Base-by-base conservation (phyloP, 1,140 invertebrate species). In the Chrysomallon squamiferum region DNA sequence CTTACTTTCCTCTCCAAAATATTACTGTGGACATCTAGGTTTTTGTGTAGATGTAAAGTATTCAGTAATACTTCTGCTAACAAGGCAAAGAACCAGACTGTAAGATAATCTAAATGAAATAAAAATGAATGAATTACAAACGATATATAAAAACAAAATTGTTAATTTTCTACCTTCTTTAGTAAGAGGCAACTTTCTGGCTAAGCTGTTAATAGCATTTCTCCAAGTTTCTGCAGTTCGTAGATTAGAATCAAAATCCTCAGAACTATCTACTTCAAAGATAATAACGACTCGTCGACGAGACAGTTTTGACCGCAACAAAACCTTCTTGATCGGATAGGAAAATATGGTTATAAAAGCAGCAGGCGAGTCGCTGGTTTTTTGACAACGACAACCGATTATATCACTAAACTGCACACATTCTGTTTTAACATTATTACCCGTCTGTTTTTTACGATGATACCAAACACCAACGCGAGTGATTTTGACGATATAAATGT, bases 261-360 rank as follows among this genome's bases (percentile, higher is more conserved):
- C 91, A 78, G 90, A 93, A 29, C 90, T 92, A 35, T 92, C 87
- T 73, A 95, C 93, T 30, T 92, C 87, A 72, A 96, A 86, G 1
- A 92, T 93, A 61, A 95, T 89, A 18, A 91, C 92, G 22, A 91
- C 92, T 62, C 93, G 88, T 79, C 91, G 89, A 62, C 87, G 76
- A 18, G 87, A 79, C 41, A 85, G 87, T 67, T 90, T 90, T 47
- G 89, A 88, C 59, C 69, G 68, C 38, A 74, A 59, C n/a, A 90
- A 27, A 59, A 79, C 76, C 77, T 91, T 92, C 76, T 92, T 92
- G 68, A 94, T 81, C 49, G 90, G 89, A 81, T 95, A 95, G 0
- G 93, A 91, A 80, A 94, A 95, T 69, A 95, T 90, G 78, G 93
- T 93, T 6, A 96, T 87, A 86, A 93, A 95, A 15, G 92, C 93